phyloP scores from a whole-genome alignment of 2,113 vertebrate species.

The Heterochromis multidens region DNA sequence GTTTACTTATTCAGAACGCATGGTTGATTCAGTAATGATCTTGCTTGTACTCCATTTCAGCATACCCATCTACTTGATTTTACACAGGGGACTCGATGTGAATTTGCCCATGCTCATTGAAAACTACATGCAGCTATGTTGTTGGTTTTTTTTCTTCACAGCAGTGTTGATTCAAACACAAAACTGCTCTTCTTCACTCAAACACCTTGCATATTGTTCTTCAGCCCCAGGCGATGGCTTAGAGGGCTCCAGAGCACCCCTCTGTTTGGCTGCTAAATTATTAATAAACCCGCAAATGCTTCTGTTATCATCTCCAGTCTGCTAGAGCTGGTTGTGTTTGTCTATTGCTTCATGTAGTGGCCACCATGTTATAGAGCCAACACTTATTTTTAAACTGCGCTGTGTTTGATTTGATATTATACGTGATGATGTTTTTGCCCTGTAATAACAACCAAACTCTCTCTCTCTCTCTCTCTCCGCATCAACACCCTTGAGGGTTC shows the following conservation, averaged over 20 bases:
- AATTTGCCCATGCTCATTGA: constrained; percentile 40
- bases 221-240: constrained; percentile 53
- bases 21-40: constrained; percentile 50
- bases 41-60: constrained; percentile 29
- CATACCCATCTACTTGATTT: constrained; percentile 57
- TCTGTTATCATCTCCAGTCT: constrained; percentile 57
- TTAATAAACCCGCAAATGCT: constrained; percentile 69
- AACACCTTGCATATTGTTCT: constrained; percentile 49
- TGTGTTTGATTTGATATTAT: not conserved
- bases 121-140: constrained; percentile 13
- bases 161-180: constrained; percentile 19
- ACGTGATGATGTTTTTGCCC: not conserved
- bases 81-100: constrained; percentile 42
- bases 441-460: not conserved
- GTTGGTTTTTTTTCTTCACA: not conserved
- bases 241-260: constrained; percentile 50
- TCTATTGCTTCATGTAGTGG: constrained; percentile 38
- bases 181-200: constrained; percentile 21
- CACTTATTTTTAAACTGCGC: not conserved
- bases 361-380: not conserved
- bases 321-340: constrained; percentile 47
- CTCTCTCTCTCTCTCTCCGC: not conserved
- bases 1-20: constrained; percentile 55
- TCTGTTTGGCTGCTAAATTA: constrained; percentile 72
- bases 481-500: not conserved